Evolutionary conservation across 2,888 invertebrate genomes (phyloP), one percentile per base, ranked within the genome.

Genomic region (Lochmaea crataegi): DNA sequence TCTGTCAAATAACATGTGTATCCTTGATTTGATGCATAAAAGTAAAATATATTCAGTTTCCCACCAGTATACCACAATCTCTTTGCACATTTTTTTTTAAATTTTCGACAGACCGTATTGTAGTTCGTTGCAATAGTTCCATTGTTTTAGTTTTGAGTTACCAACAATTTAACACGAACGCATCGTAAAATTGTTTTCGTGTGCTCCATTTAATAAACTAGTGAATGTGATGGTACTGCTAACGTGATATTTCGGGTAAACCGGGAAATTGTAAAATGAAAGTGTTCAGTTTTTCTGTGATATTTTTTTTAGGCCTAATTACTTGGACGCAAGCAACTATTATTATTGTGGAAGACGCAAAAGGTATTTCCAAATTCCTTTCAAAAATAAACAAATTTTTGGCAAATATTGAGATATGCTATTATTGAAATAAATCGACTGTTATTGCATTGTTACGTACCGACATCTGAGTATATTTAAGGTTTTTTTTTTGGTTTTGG

Each of bases 11-110:
- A 80, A 76, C 80, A 78, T 80, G 77, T 71, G 69, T 78, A 85
- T 84, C 85, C 85, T 85, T 85, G 84, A 81, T 78, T 82, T 80
- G 79, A 82, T 83, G 83, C 84, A 84, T 85, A 85, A 83, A 83
- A 84, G 81, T 76, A 70, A 72, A 73, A 75, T 63, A 63, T 16
- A 74, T 77, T 77, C 75, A 75, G 73, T 74, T 72, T 77, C 76
- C 78, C 80, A 81, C 78, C 80, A 58, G 60, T 66, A 42, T 67
- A 72, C 71, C n/a, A 65, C 56, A 60, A 65, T 65, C 73, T 74
- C 75, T 72, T 74, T 68, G 71, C 71, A 75, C 71, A 72, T 76
- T 73, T 78, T 72, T 61, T 11, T 72, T n/a, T n/a, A n/a, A n/a
- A n/a, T n/a, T n/a, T 66, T 68, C 69, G 48, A 71, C 66, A 61